Evolutionary conservation across 2,797 vertebrate species (phyloP).

Genomic region (Tarsius wallacei): DNA sequence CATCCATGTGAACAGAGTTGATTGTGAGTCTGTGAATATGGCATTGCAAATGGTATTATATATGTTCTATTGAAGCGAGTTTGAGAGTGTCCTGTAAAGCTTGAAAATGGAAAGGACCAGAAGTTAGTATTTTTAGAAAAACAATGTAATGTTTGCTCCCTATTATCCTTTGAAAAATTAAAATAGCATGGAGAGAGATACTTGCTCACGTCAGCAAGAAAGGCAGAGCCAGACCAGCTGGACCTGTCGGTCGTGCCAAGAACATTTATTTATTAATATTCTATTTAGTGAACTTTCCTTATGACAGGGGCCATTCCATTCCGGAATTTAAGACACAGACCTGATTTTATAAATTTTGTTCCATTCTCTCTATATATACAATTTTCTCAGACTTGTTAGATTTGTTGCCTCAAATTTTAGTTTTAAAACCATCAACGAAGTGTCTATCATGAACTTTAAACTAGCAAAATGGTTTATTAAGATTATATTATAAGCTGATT

Average conservation of each 20-base stretch:
- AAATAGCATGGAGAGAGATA: background rate
- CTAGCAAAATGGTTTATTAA: background rate
- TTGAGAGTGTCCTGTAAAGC: background rate
- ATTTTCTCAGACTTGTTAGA: background rate
- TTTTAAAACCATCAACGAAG: background rate
- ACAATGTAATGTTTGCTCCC: background rate
- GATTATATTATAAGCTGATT: background rate
- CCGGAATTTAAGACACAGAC: background rate
- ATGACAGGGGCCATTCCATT: background rate
- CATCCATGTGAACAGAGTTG: background rate
- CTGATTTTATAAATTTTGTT: background rate
- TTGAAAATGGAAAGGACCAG: constrained; percentile 22
- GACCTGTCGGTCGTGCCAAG: background rate
- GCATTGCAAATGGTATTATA: no score
- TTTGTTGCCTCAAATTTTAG: background rate
- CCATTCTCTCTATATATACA: background rate
- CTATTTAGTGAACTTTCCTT: background rate
- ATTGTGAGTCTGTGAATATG: background rate
- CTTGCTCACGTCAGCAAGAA: background rate
- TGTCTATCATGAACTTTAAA: background rate
- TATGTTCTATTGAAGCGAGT: background rate
- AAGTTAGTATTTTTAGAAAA: constrained; percentile 29
- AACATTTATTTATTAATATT: background rate
- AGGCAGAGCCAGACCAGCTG: no score
- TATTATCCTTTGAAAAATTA: constrained; percentile 31